A percentile compares a stretch with the other conserved stretches of the same genome.
Evolutionary conservation across 2,888 invertebrate genomes (phyloP).

Genomic region (Melieria omissa): DNA sequence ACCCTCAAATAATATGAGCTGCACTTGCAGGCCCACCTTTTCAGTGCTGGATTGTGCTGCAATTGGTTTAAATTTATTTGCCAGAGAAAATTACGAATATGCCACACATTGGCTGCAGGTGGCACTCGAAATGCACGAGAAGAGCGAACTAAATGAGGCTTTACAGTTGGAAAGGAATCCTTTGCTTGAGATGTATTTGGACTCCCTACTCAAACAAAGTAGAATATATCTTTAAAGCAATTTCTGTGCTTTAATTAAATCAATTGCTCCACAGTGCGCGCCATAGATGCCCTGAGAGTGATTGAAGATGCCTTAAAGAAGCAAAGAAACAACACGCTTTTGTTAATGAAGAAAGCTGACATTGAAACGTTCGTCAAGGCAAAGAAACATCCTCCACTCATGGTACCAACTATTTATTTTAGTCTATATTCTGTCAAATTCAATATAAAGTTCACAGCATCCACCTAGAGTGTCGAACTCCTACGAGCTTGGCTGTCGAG

Average conservation of each 20-base stretch:
- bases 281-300: slow-evolving; percentile 48
- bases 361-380: slow-evolving; percentile 40
- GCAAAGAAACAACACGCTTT: slow-evolving; percentile 43
- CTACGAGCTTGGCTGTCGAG: slow-evolving; percentile 56
- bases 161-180: neutral
- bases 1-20: neutral
- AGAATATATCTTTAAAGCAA: neutral
- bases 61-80: slow-evolving; percentile 51
- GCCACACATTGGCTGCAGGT: slow-evolving; percentile 53
- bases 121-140: slow-evolving; percentile 42
- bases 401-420: neutral
- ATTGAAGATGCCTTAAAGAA: slow-evolving; percentile 45
- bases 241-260: neutral
- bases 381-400: neutral
- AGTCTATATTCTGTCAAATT: neutral
- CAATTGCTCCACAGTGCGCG: slow-evolving; percentile 33
- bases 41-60: slow-evolving; percentile 52
- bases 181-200: too few species aligned
- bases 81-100: slow-evolving; percentile 39
- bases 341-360: slow-evolving; percentile 49
- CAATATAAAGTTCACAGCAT: slow-evolving; percentile 25
- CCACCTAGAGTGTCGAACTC: neutral
- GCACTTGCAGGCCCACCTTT: slow-evolving; percentile 48
- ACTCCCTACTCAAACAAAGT: too few species aligned
- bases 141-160: slow-evolving; percentile 16